phyloP scores from a whole-genome alignment of 2,113 vertebrate species.

The Paratilapia polleni region DNA sequence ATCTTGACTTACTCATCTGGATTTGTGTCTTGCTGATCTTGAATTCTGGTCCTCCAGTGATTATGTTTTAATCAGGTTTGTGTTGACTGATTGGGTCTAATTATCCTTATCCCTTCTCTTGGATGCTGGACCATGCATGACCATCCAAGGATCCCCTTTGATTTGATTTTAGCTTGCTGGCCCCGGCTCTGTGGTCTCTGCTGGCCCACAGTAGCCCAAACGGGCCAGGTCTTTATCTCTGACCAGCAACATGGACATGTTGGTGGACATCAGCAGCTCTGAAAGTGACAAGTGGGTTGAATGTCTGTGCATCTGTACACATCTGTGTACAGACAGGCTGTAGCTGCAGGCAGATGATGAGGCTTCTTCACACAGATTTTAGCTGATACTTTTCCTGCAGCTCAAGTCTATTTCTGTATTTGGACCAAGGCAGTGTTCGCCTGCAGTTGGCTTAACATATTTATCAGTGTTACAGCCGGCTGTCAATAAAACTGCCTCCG shows the following conservation, averaged over 20 bases:
- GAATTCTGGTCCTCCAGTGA: neutral
- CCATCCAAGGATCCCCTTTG: neutral
- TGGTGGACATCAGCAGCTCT: neutral
- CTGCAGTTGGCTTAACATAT: conserved; percentile 14
- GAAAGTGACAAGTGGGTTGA: neutral
- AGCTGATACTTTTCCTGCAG: neutral
- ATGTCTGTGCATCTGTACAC: neutral
- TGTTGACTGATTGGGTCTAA: neutral
- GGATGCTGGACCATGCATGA: neutral
- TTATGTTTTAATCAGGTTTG: neutral
- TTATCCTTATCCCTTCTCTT: neutral
- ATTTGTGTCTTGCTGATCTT: neutral
- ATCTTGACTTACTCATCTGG: neutral
- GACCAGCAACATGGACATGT: neutral
- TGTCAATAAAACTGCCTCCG: conserved; percentile 9
- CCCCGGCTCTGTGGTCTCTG: neutral
- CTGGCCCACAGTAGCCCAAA: neutral
- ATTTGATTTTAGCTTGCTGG: neutral
- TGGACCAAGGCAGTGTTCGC: neutral
- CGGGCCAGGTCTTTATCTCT: neutral
- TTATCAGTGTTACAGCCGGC: conserved; percentile 4
- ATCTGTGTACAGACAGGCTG: neutral
- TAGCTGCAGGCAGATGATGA: neutral
- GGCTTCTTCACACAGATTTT: neutral
- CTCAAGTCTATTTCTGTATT: neutral